These are phyloP conservation scores for Halictus rubicundus DNA, from an alignment of 1,140 invertebrate genomes.

Conservation along the genomic window DNA sequence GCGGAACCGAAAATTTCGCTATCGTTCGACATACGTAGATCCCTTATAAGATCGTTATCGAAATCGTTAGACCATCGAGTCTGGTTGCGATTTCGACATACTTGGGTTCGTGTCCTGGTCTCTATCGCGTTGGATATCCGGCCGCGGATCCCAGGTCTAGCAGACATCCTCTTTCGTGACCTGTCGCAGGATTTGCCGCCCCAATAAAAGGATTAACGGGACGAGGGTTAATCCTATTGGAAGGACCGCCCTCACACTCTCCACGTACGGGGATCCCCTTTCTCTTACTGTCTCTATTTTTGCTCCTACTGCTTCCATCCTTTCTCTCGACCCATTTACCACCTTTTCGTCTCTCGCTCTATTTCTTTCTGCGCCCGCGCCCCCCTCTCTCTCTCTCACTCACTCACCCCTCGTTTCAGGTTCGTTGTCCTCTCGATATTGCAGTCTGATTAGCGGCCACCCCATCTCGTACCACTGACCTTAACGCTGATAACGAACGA, in stretches of 20 bases:
- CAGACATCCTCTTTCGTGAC: slow-evolving; percentile 68
- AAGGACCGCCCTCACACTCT: slow-evolving; percentile 69
- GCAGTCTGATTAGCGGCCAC: slow-evolving; percentile 57
- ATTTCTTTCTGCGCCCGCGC: slow-evolving; percentile 1
- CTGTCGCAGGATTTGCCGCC: slow-evolving; percentile 73
- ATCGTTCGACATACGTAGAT: slow-evolving; percentile 42
- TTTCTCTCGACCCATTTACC: slow-evolving; percentile 28
- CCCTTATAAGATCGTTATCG: slow-evolving; percentile 57
- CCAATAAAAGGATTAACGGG: slow-evolving; percentile 79
- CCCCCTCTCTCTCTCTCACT: too few relatives aligned
- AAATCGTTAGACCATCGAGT: slow-evolving; percentile 48
- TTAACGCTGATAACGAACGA: slow-evolving; percentile 68
- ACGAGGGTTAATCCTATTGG: slow-evolving; percentile 79
- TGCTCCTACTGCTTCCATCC: not conserved
- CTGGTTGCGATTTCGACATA: slow-evolving; percentile 59
- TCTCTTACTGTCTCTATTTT: slow-evolving; percentile 38
- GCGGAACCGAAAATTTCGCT: slow-evolving; percentile 45
- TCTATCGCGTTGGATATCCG: slow-evolving; percentile 57
- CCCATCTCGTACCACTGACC: slow-evolving; percentile 42
- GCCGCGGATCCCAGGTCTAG: slow-evolving; percentile 57
- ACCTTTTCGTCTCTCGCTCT: slow-evolving; percentile 11
- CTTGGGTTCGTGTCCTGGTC: slow-evolving; percentile 50
- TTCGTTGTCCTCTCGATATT: slow-evolving; percentile 43
- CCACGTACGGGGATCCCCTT: slow-evolving; percentile 14
- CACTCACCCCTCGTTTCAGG: not conserved